A percentile compares a stretch with the other conserved stretches of the same genome.
Conservation (phyloP, 2,797 vertebrate species). For the Siniperca undulata region DNA sequence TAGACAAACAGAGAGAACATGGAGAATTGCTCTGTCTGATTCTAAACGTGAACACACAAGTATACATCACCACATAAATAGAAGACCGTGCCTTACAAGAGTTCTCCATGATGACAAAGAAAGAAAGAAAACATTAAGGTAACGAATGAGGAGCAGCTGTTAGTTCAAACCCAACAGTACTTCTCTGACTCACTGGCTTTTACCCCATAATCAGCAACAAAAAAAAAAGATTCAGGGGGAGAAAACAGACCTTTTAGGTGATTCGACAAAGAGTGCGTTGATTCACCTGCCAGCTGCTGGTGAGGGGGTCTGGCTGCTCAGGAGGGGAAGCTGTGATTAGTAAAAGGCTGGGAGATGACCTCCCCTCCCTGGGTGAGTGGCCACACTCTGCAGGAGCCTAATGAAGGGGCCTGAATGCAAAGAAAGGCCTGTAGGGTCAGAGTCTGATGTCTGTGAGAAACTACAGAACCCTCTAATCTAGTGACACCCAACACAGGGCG, state of each 20-base stretch:
- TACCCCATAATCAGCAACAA: conserved; percentile 61
- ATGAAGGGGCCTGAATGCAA: conserved; percentile 66
- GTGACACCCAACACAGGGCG: conserved; percentile 52
- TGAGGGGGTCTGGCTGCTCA: conserved; percentile 38
- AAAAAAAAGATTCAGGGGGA: conserved; percentile 4
- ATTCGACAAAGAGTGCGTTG: conserved; percentile 76
- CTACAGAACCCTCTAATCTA: conserved; percentile 73
- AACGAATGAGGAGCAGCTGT: conserved; percentile 67
- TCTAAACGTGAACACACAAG: not conserved
- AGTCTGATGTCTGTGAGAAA: conserved; percentile 63
- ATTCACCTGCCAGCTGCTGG: conserved; percentile 78
- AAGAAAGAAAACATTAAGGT: conserved; percentile 37
- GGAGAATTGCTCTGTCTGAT: conserved; percentile 1
- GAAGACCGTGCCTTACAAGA: not conserved
- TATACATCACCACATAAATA: conserved; percentile 26
- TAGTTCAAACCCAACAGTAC: conserved; percentile 32
- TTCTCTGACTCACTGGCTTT: conserved; percentile 62
- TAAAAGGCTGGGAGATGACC: conserved; percentile 64
- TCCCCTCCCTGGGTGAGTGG: conserved; percentile 75
- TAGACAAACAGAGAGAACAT: conserved; percentile 1
- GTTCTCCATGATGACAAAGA: conserved; percentile 38
- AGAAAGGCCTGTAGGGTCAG: conserved; percentile 61
- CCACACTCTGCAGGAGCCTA: conserved; percentile 77
- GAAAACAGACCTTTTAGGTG: conserved; percentile 66
- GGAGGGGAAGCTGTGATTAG: conserved; percentile 71